Conservation (phyloP, 2,797 vertebrate species). For the Myoxocephalus aenaeus region DNA sequence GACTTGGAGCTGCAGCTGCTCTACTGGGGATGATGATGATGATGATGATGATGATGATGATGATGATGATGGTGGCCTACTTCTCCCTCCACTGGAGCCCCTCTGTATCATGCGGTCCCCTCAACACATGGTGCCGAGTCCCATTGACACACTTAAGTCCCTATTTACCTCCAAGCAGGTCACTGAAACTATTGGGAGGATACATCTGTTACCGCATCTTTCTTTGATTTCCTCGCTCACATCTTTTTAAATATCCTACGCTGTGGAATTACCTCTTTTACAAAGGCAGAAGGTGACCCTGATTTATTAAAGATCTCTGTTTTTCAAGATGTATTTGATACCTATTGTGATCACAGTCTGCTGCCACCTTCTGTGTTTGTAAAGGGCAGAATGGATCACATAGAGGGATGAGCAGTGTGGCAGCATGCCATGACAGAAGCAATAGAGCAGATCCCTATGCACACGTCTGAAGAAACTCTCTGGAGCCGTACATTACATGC, state of each 20-base stretch:
- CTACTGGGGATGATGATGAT: constrained; percentile 5
- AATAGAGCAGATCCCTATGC: constrained; percentile 52
- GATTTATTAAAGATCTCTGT: constrained; percentile 15
- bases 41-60: too few relatives aligned
- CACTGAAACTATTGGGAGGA: constrained; percentile 55
- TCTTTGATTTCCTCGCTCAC: constrained; percentile 40
- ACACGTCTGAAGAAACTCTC: constrained; percentile 62
- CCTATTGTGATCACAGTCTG: constrained; percentile 46
- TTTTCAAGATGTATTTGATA: constrained; percentile 26
- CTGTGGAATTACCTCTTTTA: constrained; percentile 11
- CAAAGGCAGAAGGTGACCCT: constrained; percentile 37
- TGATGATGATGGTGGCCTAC: too few relatives aligned
- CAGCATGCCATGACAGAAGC: constrained; percentile 75
- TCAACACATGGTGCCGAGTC: constrained; percentile 64
- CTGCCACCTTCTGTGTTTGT: constrained; percentile 45
- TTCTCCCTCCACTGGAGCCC: constrained; percentile 63
- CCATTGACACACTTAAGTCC: constrained; percentile 78
- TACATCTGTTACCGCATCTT: constrained; percentile 23
- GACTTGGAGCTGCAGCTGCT: constrained; percentile 37
- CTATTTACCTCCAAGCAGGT: constrained; percentile 68
- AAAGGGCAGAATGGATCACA: constrained; percentile 46
- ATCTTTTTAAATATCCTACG: constrained; percentile 35
- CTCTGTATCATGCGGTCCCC: constrained; percentile 66
- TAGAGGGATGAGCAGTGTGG: constrained; percentile 58
- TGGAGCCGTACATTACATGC: constrained; percentile 67